Percentiles rank a stretch among this genome's conserved stretches.
phyloP scores from a whole-genome alignment of 2,888 invertebrate species.

The Phlogophora meticulosa region DNA sequence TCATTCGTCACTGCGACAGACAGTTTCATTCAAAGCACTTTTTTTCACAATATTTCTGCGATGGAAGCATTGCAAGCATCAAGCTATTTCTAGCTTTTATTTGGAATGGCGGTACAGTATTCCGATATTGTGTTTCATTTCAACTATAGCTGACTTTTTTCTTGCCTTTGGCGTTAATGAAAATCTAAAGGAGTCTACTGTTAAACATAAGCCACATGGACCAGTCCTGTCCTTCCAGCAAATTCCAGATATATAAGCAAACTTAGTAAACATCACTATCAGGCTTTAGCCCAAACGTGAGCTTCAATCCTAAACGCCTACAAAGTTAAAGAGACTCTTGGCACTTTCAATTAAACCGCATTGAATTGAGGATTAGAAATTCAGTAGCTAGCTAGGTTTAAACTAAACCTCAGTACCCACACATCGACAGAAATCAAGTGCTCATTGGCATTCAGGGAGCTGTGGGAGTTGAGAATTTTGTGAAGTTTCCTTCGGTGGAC shows the following conservation, averaged over 20 bases:
- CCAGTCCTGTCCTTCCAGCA: background rate
- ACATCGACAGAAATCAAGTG: constrained; percentile 57
- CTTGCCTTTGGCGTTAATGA: background rate
- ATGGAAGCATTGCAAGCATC: constrained; percentile 11
- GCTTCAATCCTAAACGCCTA: constrained; percentile 1
- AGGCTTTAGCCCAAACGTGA: background rate
- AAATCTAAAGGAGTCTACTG: background rate
- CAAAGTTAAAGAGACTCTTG: constrained; percentile 19
- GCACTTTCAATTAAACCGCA: constrained; percentile 39
- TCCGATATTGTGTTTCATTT: constrained; percentile 11
- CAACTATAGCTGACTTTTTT: background rate
- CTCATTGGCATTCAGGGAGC: constrained; percentile 60
- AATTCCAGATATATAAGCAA: background rate
- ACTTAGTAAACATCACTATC: background rate
- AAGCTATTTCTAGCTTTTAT: constrained; percentile 16
- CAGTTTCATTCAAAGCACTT: constrained; percentile 46
- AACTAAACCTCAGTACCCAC: constrained; percentile 43
- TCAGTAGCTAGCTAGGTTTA: constrained; percentile 42
- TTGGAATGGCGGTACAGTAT: constrained; percentile 11
- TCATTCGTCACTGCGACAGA: constrained; percentile 43
- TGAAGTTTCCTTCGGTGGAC: constrained; percentile 48
- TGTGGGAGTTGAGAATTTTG: constrained; percentile 48
- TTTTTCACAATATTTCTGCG: constrained; percentile 38
- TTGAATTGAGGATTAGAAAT: constrained; percentile 52
- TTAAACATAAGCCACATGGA: no score